phyloP scores from a whole-genome alignment of 2,113 vertebrate genomes.

The Syrmaticus mikado region DNA sequence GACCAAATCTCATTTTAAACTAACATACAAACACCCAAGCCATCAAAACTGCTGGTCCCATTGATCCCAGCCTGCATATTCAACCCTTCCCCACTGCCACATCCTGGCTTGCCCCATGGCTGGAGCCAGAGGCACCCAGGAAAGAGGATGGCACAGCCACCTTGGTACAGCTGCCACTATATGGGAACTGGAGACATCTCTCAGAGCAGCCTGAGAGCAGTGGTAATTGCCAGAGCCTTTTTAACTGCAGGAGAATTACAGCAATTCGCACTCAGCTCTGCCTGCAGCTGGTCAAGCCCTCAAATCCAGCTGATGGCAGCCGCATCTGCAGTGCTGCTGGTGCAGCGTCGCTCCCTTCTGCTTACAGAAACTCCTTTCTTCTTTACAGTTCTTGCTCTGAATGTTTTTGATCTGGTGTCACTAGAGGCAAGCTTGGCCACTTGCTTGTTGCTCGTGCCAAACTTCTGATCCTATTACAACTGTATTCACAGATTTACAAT shows the following conservation, averaged over 20 bases:
- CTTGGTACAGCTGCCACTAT: rapidly evolving
- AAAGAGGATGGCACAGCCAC: background rate
- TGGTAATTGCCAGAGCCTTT: background rate
- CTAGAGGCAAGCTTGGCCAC: background rate
- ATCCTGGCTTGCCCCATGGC: background rate
- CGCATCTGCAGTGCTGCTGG: rapidly evolving
- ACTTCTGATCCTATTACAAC: background rate
- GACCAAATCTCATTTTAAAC: background rate
- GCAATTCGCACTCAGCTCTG: slow-evolving; percentile 40
- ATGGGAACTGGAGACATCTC: background rate
- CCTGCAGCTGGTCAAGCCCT: background rate
- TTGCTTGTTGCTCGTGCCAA: background rate
- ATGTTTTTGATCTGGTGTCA: slow-evolving; percentile 9
- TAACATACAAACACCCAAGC: background rate
- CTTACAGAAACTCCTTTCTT: slow-evolving; percentile 13
- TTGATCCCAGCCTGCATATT: background rate
- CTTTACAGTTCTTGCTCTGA: background rate
- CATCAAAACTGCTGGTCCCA: background rate
- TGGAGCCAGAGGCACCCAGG: background rate
- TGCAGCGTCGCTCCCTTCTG: background rate
- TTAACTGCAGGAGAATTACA: background rate
- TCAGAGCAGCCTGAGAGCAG: background rate
- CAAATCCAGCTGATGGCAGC: background rate
- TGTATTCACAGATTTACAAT: background rate
- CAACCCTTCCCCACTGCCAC: background rate